These are phyloP conservation scores for Siniperca chuatsi DNA, from an alignment of 2,113 vertebrate genomes.

Conservation along the genomic window DNA sequence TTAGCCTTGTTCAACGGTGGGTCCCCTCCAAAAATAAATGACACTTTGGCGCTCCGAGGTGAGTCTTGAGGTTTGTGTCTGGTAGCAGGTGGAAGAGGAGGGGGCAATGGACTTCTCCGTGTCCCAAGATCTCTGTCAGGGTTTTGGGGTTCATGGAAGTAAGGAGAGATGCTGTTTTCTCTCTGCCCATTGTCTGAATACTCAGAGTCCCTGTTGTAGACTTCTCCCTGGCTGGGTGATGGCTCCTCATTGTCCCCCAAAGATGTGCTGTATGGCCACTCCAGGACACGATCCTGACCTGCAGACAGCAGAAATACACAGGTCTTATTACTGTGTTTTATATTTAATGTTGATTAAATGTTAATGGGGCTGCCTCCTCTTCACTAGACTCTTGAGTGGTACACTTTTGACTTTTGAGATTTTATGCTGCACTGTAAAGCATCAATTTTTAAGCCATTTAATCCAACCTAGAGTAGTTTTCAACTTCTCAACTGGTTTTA, in stretches of 20 bases:
- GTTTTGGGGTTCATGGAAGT: conserved; percentile 84
- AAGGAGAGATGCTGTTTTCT: conserved; percentile 89
- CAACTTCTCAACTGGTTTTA: background rate
- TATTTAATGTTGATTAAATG: conserved; percentile 38
- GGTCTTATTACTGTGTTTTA: conserved; percentile 33
- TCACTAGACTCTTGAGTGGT: conserved; percentile 18
- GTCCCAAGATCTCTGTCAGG: conserved; percentile 76
- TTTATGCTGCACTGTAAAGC: conserved; percentile 6
- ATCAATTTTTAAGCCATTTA: conserved; percentile 16
- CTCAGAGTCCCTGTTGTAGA: conserved; percentile 86
- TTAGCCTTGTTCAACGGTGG: conserved; percentile 88
- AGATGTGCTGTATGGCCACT: conserved; percentile 96
- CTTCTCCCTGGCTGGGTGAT: conserved; percentile 80
- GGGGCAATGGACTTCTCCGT: conserved; percentile 84
- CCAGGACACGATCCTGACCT: conserved; percentile 88
- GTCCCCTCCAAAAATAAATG: conserved; percentile 96
- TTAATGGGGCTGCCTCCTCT: conserved; percentile 13
- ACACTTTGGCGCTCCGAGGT: conserved; percentile 95
- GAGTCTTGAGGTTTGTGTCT: conserved; percentile 93
- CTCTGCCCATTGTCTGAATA: conserved; percentile 82
- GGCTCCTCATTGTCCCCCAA: conserved; percentile 88
- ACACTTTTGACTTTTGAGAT: background rate
- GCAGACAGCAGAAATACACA: conserved; percentile 24
- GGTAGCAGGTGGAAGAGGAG: conserved; percentile 87
- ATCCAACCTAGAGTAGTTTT: background rate